Percentiles rank a stretch among this genome's conserved stretches.
These are phyloP conservation scores for Lordiphosa stackelbergi DNA, from an alignment of 1,140 invertebrate genomes.

Conservation along the genomic window DNA sequence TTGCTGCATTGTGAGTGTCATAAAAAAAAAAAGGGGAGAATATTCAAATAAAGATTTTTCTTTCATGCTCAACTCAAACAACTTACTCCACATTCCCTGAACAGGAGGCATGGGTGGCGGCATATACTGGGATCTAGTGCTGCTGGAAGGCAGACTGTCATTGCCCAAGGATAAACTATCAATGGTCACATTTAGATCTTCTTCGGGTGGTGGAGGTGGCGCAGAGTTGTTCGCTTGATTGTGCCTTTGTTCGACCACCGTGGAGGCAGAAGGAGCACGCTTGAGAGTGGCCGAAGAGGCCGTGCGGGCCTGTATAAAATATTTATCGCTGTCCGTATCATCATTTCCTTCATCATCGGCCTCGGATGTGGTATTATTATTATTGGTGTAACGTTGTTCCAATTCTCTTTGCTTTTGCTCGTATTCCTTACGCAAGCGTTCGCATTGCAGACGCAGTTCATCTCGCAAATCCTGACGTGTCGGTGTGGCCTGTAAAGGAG, in stretches of 20 bases:
- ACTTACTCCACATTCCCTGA: slow-evolving; percentile 64
- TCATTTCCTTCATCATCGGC: slow-evolving; percentile 70
- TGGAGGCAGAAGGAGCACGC: slow-evolving; percentile 44
- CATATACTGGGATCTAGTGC: slow-evolving; percentile 69
- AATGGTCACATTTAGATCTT: slow-evolving; percentile 51
- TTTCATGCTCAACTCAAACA: slow-evolving; percentile 1
- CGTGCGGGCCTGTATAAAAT: slow-evolving; percentile 44
- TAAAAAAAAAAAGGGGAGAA: not conserved
- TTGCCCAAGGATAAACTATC: slow-evolving; percentile 66
- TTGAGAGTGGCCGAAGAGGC: slow-evolving; percentile 56
- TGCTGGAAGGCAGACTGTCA: slow-evolving; percentile 70
- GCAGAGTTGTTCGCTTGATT: slow-evolving; percentile 16
- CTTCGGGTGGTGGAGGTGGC: slow-evolving; percentile 25
- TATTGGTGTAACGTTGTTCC: slow-evolving; percentile 49
- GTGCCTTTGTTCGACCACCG: slow-evolving; percentile 47
- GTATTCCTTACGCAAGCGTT: slow-evolving; percentile 55
- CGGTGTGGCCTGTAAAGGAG: slow-evolving; percentile 22
- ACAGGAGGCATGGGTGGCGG: slow-evolving; percentile 71
- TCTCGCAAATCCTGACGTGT: slow-evolving; percentile 36
- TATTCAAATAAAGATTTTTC: not conserved
- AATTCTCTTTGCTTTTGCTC: slow-evolving; percentile 71
- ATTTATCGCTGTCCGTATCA: slow-evolving; percentile 62
- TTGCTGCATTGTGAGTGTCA: slow-evolving; percentile 40
- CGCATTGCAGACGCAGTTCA: slow-evolving; percentile 49
- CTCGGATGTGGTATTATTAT: slow-evolving; percentile 60